Evolutionary conservation across 2,113 vertebrate species (phyloP).

Genomic region (Elephantulus edwardii): DNA sequence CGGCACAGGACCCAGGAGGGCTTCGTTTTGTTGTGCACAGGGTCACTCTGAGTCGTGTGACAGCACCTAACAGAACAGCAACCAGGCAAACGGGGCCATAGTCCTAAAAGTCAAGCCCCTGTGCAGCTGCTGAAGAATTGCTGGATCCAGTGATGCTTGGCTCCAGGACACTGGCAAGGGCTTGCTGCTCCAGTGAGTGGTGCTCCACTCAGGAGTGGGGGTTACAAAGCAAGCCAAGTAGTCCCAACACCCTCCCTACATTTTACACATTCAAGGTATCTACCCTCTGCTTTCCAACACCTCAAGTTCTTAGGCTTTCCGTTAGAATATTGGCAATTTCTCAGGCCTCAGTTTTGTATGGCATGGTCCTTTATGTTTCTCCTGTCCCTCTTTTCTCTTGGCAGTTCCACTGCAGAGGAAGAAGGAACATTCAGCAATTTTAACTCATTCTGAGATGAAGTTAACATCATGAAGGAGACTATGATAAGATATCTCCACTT

Average conservation of each 20-base stretch:
- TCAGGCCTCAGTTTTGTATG: background rate
- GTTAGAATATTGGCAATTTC: background rate
- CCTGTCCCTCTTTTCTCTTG: background rate
- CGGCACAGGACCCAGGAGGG: no score
- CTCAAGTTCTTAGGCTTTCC: background rate
- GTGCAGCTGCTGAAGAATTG: background rate
- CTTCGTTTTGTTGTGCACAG: no score
- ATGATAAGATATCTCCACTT: background rate
- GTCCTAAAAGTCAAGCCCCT: background rate
- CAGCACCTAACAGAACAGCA: no score
- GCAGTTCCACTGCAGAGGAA: background rate
- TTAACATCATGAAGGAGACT: background rate
- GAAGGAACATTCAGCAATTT: background rate
- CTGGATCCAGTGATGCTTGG: background rate
- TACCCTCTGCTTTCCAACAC: background rate
- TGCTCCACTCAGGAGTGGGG: background rate
- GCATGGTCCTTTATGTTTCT: background rate
- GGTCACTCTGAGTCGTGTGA: no score
- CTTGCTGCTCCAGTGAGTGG: background rate
- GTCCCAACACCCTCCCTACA: background rate
- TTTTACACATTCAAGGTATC: background rate
- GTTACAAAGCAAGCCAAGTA: background rate
- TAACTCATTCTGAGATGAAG: background rate
- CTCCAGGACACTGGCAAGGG: background rate
- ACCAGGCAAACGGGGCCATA: background rate